These are phyloP conservation scores for Teleogryllus occipitalis DNA, from an alignment of 1,140 invertebrate genomes.

Conservation along the genomic window DNA sequence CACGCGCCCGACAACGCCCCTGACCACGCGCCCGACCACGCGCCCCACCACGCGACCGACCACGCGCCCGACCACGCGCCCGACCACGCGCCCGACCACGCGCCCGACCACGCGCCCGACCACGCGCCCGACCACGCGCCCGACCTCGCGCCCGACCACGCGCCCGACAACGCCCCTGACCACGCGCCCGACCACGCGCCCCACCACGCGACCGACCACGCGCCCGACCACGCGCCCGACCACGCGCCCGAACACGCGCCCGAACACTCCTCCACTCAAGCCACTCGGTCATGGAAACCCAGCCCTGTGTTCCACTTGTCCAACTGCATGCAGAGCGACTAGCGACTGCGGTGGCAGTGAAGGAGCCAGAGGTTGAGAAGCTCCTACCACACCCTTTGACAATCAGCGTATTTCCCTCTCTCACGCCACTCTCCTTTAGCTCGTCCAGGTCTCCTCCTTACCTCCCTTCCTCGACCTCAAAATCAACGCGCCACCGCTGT, in stretches of 20 bases:
- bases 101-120: too few relatives aligned
- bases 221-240: too few relatives aligned
- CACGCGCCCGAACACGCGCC: background rate
- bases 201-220: too few relatives aligned
- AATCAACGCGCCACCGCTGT: background rate
- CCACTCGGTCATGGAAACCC: too few relatives aligned
- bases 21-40: too few relatives aligned
- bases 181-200: too few relatives aligned
- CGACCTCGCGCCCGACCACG: too few relatives aligned
- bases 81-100: background rate
- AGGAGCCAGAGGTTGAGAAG: background rate
- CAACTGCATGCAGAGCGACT: background rate
- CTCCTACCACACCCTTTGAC: background rate
- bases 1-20: too few relatives aligned
- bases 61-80: background rate
- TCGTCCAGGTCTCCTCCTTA: background rate
- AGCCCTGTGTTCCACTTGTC: too few relatives aligned
- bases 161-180: too few relatives aligned
- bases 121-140: too few relatives aligned
- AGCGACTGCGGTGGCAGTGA: background rate
- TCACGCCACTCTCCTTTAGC: background rate
- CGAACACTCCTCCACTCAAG: background rate
- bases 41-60: too few relatives aligned
- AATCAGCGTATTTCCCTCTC: background rate
- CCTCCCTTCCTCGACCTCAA: background rate